phyloP scores from a whole-genome alignment of 2,888 invertebrate genomes.

The Callimorpha dominula region DNA sequence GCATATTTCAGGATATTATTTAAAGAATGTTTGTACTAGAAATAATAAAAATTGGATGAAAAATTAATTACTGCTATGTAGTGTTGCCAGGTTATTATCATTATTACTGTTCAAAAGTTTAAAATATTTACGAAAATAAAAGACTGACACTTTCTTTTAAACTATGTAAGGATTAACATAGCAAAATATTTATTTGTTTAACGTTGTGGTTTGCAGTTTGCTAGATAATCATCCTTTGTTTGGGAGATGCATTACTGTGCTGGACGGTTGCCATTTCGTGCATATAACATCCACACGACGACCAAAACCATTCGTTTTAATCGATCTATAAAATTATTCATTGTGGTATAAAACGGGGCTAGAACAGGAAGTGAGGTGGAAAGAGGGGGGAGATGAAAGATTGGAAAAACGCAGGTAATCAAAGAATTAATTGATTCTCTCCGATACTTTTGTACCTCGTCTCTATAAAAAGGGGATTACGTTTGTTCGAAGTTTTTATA shows the following conservation, averaged over 20 bases:
- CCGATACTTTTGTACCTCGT: slow-evolving; percentile 37
- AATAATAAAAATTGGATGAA: no score
- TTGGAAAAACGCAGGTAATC: slow-evolving; percentile 61
- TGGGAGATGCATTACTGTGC: neutral
- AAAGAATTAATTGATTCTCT: slow-evolving; percentile 67
- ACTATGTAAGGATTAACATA: neutral
- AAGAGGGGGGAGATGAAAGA: slow-evolving; percentile 28
- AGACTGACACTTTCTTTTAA: no score
- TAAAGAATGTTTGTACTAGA: no score
- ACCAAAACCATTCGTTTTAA: slow-evolving; percentile 45
- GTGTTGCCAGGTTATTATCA: no score
- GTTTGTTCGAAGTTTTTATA: slow-evolving; percentile 36
- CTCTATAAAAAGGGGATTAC: slow-evolving; percentile 40
- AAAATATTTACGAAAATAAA: no score
- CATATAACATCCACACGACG: slow-evolving; percentile 9
- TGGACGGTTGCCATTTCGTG: neutral
- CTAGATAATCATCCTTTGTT: neutral
- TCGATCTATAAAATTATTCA: slow-evolving; percentile 59
- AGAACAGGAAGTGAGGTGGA: slow-evolving; percentile 4
- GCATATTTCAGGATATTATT: no score
- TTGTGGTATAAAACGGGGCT: slow-evolving; percentile 53
- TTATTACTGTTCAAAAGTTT: no score
- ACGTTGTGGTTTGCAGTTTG: neutral
- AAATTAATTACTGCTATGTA: no score
- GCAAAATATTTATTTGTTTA: neutral